phyloP scores from a whole-genome alignment of 2,888 invertebrate genomes.

The Philereme transversata region DNA sequence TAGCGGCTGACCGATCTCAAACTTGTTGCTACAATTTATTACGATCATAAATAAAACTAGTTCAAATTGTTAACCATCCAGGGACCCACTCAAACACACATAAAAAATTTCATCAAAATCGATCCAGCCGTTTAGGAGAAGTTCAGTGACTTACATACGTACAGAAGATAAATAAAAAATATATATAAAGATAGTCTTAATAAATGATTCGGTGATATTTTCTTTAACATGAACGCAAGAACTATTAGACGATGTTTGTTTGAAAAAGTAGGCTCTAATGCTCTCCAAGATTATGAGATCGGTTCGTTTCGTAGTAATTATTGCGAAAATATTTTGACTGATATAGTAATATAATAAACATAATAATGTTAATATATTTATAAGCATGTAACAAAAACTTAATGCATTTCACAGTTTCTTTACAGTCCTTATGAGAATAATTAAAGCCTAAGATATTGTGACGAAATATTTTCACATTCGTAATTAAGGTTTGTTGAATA shows the following conservation, averaged over 20 bases:
- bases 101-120: no score
- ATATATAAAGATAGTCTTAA: no score
- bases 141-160: no score
- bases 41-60: constrained; percentile 1
- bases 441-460: constrained; percentile 75
- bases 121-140: no score
- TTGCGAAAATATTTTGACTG: constrained; percentile 81
- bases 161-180: no score
- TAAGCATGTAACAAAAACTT: constrained; percentile 80
- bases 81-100: no score
- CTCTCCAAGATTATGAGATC: constrained; percentile 40
- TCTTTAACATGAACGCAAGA: no score
- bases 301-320: constrained; percentile 63
- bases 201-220: no score
- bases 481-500: constrained; percentile 82
- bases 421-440: constrained; percentile 79
- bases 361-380: constrained; percentile 80
- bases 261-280: no score
- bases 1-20: constrained; percentile 43
- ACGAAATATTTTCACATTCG: constrained; percentile 81
- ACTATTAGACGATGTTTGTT: no score
- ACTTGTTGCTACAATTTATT: constrained; percentile 37
- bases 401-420: constrained; percentile 83
- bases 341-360: constrained; percentile 75
- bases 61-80: no score